phyloP scores from a whole-genome alignment of 2,113 vertebrate species.

The Dicentrarchus labrax region DNA sequence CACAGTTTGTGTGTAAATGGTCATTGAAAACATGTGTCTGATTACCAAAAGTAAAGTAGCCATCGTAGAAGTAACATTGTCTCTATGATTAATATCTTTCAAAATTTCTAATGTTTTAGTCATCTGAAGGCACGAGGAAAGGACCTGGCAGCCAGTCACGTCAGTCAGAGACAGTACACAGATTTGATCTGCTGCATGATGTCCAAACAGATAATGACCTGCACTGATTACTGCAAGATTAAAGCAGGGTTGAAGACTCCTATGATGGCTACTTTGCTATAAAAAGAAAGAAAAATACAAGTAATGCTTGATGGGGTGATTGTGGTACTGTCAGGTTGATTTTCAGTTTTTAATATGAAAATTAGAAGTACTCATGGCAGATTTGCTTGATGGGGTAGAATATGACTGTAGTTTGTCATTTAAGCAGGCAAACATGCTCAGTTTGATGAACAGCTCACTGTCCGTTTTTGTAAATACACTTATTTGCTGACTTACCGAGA shows the following conservation, averaged over 20 bases:
- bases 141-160: constrained; percentile 18
- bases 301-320: background rate
- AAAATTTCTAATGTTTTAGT: constrained; percentile 33
- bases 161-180: constrained; percentile 21
- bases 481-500: background rate
- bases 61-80: constrained; percentile 9
- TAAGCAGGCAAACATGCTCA: background rate
- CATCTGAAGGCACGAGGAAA: constrained; percentile 60
- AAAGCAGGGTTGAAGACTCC: background rate
- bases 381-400: background rate
- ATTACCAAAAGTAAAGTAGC: constrained; percentile 24
- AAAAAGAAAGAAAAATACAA: constrained; percentile 1
- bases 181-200: constrained; percentile 23
- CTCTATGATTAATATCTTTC: constrained; percentile 6
- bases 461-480: background rate
- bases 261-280: constrained; percentile 7
- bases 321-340: background rate
- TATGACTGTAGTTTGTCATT: constrained; percentile 3
- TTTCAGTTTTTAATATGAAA: constrained; percentile 17
- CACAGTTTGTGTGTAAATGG: constrained; percentile 52
- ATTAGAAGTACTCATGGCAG: constrained; percentile 6
- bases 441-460: background rate
- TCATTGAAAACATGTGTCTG: constrained; percentile 36
- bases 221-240: constrained; percentile 4
- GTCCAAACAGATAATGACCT: constrained; percentile 27